Base-by-base conservation (phyloP, 2,888 invertebrate species). In the Euspilapteryx auroguttella region DNA sequence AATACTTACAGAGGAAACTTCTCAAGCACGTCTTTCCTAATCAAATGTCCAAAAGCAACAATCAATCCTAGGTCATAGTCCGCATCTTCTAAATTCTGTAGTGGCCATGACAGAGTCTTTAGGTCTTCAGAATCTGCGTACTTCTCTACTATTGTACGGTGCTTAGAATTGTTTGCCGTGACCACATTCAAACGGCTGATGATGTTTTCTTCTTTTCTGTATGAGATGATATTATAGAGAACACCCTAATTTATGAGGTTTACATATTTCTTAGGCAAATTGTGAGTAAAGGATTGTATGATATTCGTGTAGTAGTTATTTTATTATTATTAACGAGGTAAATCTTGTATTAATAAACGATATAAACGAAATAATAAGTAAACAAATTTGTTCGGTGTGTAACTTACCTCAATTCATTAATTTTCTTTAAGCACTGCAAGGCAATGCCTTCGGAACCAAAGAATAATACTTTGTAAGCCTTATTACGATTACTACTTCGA, bases 31-130 rank as follows among this genome's bases (percentile, higher is more conserved):
- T 78, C 53, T 37, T 80, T 66, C 21, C 93, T 93, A 44, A 97
- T 92, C 34, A 97, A 71, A 50, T 93, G 86, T 0, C 97, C 96
- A 78, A 97, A 97, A 0, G 96, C 95, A 2, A 91, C 94, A 14
- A 97, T 89, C 27, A 96, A 65, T 3, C 96, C 96, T 33, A 96
- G 62, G 51, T 96, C 87, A 69, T 86, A 94, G 28, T 78, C 61
- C 9, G 55, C 48, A 28, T 66, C 43, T 6, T 48, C 37, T 21
- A 78, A 44, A 21, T 55, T 37, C 14, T 61, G 39, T 27, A 78
- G 50, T 2, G 86, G 86, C 93, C 93, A 94, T 33, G 75, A 50
- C 39, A 84, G 76, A 11, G 85, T 48, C 10, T 51, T 50, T 12
- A 91, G 64, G 20, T 81, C 68, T 42, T 84, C 68, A 12, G 79